phyloP scores from a whole-genome alignment of 2,113 vertebrate species.

The Syngnathus scovelli region DNA sequence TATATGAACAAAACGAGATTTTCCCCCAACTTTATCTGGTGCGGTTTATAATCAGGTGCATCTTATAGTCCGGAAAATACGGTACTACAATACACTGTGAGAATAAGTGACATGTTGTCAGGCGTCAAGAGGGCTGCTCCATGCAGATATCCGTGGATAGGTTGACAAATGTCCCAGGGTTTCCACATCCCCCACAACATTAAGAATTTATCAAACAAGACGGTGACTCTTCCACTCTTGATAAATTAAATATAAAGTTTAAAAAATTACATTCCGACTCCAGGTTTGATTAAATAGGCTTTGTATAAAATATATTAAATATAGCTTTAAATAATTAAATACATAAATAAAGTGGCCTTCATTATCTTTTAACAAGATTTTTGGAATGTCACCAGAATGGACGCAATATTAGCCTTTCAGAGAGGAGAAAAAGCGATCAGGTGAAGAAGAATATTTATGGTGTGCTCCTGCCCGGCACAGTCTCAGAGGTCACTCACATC shows the following conservation, averaged over 20 bases:
- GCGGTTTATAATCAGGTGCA: no score
- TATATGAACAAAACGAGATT: no score
- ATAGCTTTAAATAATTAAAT: conserved; percentile 18
- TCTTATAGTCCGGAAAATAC: no score
- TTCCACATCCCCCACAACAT: conserved; percentile 3
- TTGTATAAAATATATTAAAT: conserved; percentile 21
- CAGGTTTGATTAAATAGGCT: neutral
- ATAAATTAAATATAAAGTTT: conserved; percentile 19
- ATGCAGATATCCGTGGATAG: conserved; percentile 18
- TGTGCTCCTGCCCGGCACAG: conserved; percentile 36
- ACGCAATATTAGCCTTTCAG: conserved; percentile 50
- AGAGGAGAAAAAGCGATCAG: conserved; percentile 43
- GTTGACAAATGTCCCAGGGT: conserved; percentile 32
- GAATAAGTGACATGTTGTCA: conserved; percentile 23
- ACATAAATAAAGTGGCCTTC: conserved; percentile 60
- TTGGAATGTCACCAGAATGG: conserved; percentile 63
- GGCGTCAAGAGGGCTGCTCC: conserved; percentile 13
- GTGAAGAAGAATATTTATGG: conserved; percentile 64
- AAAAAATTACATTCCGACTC: neutral
- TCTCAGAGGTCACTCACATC: conserved; percentile 55
- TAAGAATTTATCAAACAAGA: conserved; percentile 37
- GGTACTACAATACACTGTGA: conserved; percentile 8
- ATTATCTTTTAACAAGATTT: conserved; percentile 71
- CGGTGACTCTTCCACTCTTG: conserved; percentile 6
- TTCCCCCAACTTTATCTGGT: no score